Base-by-base conservation (phyloP, 92 coral and sea anemone species). In the Siderastrea siderea region DNA sequence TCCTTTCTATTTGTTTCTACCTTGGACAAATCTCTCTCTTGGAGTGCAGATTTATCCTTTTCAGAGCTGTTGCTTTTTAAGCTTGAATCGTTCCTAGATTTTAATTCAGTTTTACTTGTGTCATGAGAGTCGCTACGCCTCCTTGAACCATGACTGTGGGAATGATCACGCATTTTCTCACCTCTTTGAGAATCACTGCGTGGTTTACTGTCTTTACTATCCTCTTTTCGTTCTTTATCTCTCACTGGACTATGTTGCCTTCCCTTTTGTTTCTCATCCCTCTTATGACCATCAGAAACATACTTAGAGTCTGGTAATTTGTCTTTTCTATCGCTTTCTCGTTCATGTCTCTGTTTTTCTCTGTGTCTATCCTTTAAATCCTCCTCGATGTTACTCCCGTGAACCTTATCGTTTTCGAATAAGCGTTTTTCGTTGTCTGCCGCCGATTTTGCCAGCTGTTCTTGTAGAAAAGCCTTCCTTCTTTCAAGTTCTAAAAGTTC, bases 401-500 rank as follows among this genome's bases (percentile, higher is more conserved):
- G 78, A 16, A 78, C 73, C 77, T 75, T 89, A 59, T 86, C 73
- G 10, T 65, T 71, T 55, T 59, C 83, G 19, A 73, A 49, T 7
- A 80, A 64, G 5, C 45, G 9, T 73, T 83, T 72, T 7, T 83
- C 80, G 54, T 45, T 78, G 2, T 13, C 45, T 53, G 3, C 45
- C 7, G 68, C 76, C 7, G 84, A 68, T 45, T 80, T 95, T 46
- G 96, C 99, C 61, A 97, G 94, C 88, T 97, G 99, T 67, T 96
- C 92, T 84, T 97, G 93, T 17, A 97, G 90, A 75, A 96, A 97
- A 15, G 93, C 93, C 83, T 93, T 95, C 7, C 99, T 93, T 85
- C 78, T 92, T 70, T 95, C 99, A 50, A 97, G 93, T 81, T 95
- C 98, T 71, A 93, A 93, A 51, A 97, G 80, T 75, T 96, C 99